phyloP scores from a whole-genome alignment of 2,113 vertebrate genomes.

The Xerus inauris region DNA sequence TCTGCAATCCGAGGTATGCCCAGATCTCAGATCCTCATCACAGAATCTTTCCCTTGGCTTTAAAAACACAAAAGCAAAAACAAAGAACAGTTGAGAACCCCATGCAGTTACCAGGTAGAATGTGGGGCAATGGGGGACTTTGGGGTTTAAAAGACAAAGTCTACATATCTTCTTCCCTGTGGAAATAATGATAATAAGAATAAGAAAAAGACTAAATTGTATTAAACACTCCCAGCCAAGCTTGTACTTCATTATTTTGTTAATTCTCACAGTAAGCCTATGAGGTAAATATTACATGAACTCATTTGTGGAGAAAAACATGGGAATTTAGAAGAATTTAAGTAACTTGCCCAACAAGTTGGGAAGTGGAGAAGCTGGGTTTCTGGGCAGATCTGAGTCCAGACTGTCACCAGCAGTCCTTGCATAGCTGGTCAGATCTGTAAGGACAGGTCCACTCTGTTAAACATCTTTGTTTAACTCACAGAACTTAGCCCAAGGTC shows the following conservation, averaged over 20 bases:
- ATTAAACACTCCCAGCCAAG: not conserved
- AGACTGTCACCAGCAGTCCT: not conserved
- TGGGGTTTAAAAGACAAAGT: not conserved
- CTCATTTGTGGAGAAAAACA: not conserved
- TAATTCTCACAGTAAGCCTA: not conserved
- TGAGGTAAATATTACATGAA: not conserved
- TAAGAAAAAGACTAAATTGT: not conserved
- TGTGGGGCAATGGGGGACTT: not conserved
- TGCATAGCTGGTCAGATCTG: not conserved
- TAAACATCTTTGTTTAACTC: slow-evolving; percentile 1
- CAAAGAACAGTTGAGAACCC: not conserved
- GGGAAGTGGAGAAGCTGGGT: not conserved
- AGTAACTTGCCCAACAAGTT: not conserved
- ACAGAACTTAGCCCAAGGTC: not conserved
- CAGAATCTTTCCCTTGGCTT: not conserved
- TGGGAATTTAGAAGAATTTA: not conserved
- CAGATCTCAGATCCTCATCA: not conserved
- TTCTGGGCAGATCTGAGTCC: not conserved
- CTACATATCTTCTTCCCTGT: not conserved
- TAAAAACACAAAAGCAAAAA: not conserved
- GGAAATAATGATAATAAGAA: not conserved
- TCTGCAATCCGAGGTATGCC: not conserved
- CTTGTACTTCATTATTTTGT: not conserved
- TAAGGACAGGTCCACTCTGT: not conserved
- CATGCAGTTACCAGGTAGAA: not conserved